These are phyloP conservation scores for Todus mexicanus DNA, from an alignment of 2,797 vertebrate species.

Conservation along the genomic window DNA sequence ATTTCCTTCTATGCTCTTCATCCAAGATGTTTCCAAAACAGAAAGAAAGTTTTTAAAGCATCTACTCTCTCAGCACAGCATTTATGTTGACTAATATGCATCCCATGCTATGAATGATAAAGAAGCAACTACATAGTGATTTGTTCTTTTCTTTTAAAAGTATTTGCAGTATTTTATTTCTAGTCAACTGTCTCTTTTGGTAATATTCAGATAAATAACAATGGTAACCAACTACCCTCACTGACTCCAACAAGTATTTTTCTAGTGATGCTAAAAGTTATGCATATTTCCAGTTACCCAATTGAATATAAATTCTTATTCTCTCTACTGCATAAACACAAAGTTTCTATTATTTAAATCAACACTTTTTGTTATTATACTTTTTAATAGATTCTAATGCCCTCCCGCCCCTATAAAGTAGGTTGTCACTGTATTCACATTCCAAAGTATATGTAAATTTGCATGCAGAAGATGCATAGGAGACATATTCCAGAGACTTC, in stretches of 20 bases:
- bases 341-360: neutral
- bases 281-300: slow-evolving; percentile 7
- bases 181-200: slow-evolving; percentile 20
- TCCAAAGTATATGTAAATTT: slow-evolving; percentile 1
- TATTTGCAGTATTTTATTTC: slow-evolving; percentile 37
- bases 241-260: slow-evolving; percentile 35
- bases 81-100: slow-evolving; percentile 55
- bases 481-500: neutral
- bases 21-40: slow-evolving; percentile 57
- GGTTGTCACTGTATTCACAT: neutral
- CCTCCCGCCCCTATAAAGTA: neutral
- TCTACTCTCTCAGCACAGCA: neutral
- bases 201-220: slow-evolving; percentile 47
- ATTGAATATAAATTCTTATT: neutral
- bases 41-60: slow-evolving; percentile 52
- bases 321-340: neutral
- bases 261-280: neutral
- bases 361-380: neutral
- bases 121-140: slow-evolving; percentile 10
- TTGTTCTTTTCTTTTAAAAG: slow-evolving; percentile 33
- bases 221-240: slow-evolving; percentile 16
- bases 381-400: neutral
- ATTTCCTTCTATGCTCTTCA: slow-evolving; percentile 43
- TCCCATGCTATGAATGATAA: slow-evolving; percentile 41
- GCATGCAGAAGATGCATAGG: neutral